phyloP scores from a whole-genome alignment of 92 coral and sea anemone species.

The Pocillopora meandrina region DNA sequence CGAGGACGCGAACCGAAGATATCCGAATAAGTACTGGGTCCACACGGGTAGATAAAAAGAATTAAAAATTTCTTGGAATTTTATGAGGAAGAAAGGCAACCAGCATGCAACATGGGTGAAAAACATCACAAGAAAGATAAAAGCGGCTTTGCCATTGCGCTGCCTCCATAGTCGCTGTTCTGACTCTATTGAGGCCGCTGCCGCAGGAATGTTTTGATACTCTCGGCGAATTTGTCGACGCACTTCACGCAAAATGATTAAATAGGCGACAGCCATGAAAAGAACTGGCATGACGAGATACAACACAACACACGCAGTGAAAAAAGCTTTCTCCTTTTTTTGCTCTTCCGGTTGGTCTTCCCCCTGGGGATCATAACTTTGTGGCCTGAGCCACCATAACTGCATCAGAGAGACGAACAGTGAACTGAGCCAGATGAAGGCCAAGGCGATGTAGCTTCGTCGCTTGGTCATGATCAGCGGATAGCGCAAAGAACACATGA shows the following conservation, averaged over 20 bases:
- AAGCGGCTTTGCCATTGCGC: conserved; percentile 45
- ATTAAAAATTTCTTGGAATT: conserved; percentile 10
- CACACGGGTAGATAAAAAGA: conserved; percentile 36
- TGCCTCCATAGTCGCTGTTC: conserved; percentile 25
- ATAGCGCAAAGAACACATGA: conserved; percentile 56
- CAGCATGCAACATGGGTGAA: conserved; percentile 45
- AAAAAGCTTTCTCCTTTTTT: conserved; percentile 41
- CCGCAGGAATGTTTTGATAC: conserved; percentile 14
- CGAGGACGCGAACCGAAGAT: conserved; percentile 56
- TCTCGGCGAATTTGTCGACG: conserved; percentile 51
- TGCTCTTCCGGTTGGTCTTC: conserved; percentile 19
- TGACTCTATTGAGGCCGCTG: background rate
- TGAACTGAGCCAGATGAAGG: conserved; percentile 40
- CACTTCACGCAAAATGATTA: conserved; percentile 48
- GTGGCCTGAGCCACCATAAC: conserved; percentile 53
- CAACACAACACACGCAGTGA: conserved; percentile 39
- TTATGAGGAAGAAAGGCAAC: conserved; percentile 58
- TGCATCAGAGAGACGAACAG: conserved; percentile 47
- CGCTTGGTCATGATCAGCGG: conserved; percentile 45
- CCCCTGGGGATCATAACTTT: conserved; percentile 31
- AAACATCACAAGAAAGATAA: conserved; percentile 61
- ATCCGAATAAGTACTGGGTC: conserved; percentile 48
- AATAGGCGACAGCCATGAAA: conserved; percentile 51
- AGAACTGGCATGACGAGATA: conserved; percentile 42
- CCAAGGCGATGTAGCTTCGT: conserved; percentile 40